Evolutionary conservation across 2,113 vertebrate genomes (phyloP).

Genomic region (western clawed frog (Xenopus tropicalis)): DNA sequence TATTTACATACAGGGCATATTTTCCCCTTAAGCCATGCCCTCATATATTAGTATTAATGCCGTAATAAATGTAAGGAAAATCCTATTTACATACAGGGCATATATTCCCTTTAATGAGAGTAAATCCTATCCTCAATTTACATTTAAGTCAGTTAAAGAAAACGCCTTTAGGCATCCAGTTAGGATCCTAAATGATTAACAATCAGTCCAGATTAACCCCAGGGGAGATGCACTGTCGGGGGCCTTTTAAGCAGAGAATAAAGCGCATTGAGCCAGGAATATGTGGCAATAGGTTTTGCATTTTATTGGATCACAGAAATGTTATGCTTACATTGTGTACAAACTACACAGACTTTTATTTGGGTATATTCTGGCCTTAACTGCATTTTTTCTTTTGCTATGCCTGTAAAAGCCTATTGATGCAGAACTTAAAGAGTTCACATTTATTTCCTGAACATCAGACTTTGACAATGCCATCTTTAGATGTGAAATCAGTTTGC

Average conservation of each 20-base stretch:
- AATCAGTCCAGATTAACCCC: conserved; percentile 27
- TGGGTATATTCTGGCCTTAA: no score
- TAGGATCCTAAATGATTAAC: conserved; percentile 23
- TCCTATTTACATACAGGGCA: no score
- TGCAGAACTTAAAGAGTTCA: no score
- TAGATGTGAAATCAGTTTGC: no score
- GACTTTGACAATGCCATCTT: no score
- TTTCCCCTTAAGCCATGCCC: no score
- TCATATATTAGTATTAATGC: no score
- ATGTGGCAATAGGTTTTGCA: conserved; percentile 18
- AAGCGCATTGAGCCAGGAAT: conserved; percentile 22
- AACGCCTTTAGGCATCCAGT: conserved; percentile 35
- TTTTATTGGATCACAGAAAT: conserved; percentile 27
- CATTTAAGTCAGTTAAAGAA: conserved; percentile 36
- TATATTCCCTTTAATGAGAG: no score
- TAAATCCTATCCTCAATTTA: conserved; percentile 8
- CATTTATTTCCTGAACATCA: no score
- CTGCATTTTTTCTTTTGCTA: not conserved
- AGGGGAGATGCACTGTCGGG: conserved; percentile 32
- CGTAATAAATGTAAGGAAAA: no score
- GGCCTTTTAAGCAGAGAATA: conserved; percentile 33
- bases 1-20: no score
- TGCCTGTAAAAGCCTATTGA: no score
- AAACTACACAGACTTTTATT: not conserved
- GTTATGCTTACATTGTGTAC: not conserved